Base-by-base conservation (phyloP, 2,888 invertebrate genomes). In the Ferrisia virgata region DNA sequence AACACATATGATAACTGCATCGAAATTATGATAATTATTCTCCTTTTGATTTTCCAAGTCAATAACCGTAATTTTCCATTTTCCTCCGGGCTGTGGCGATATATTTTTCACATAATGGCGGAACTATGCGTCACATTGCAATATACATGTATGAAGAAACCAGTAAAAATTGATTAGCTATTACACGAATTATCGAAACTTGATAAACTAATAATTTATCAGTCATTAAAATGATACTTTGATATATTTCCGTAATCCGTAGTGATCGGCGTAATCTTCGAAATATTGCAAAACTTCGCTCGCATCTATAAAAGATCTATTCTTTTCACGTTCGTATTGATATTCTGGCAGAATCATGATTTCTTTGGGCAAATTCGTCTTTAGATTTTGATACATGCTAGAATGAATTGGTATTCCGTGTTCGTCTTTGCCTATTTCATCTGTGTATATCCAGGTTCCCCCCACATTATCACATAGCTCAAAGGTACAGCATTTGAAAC, bases 311-410 rank as follows among this genome's bases (percentile, higher is more conserved):
- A 92, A 95, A 0, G 94, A 93, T n/a, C 90, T 90, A 0, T 91
- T 89, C 76, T 88, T 85, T 86, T 92, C 92, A 84, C 92, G 91
- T 0, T 93, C 92, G 85, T 96, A 93, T 0, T 94, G 93, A 89
- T 93, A 95, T 88, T 95, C 96, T 0, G 95, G 95, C 88, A 92
- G 97, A 0, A 94, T 94, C 97, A 98, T 97, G 2, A 95, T 92
- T 90, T 98, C 96, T 88, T 96, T 97, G 0, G 97, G 97, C 9
- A 97, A 90, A 89, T 97, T 97, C 9, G n/a, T 47, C 97, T 93
- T 93, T 84, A 98, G 90, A 87, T 93, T 94, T 87, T 94, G 92
- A 88, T 98, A 98, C 96, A 97, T 96, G 89, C 96, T 96, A 78
- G 96, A 94, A 88, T 96, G 96, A 43, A 96, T 92, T 0, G 95